Evolutionary conservation across 2,113 vertebrate genomes (phyloP).

Genomic region (Orycteropus afer): DNA sequence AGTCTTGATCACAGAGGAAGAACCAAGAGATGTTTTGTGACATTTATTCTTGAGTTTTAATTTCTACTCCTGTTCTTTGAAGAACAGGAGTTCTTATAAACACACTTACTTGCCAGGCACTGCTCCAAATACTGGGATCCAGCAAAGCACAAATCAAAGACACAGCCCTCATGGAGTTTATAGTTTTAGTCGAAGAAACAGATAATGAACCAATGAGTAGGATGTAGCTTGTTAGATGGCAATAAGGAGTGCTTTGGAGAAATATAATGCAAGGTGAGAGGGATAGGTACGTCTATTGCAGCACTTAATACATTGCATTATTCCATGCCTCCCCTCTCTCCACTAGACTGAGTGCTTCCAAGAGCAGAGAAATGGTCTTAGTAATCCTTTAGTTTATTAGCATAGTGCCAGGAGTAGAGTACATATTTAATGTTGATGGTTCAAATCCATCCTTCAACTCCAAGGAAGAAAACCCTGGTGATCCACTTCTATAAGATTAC

Average conservation of each 20-base stretch:
- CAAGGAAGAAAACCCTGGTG: no score
- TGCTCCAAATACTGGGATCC: neutral
- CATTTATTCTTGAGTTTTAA: slow-evolving; percentile 38
- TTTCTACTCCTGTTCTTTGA: slow-evolving; percentile 26
- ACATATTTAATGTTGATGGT: neutral
- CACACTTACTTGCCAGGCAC: neutral
- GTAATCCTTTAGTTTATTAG: neutral
- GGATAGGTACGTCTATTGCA: neutral
- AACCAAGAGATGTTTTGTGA: neutral
- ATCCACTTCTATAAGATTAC: no score
- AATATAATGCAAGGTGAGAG: neutral
- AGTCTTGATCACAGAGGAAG: neutral
- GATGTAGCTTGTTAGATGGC: neutral
- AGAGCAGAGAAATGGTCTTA: slow-evolving; percentile 29
- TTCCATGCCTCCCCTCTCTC: neutral
- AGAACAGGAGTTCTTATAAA: neutral
- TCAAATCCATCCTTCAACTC: no score
- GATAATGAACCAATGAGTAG: neutral
- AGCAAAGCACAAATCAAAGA: neutral
- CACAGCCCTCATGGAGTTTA: neutral
- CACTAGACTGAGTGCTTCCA: neutral
- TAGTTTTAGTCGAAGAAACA: neutral
- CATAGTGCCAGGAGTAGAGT: neutral
- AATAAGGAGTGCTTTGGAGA: neutral
- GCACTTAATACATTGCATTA: neutral